Percentiles rank a stretch among this genome's conserved stretches.
These are phyloP conservation scores for Masnerella sp. DNA, from an alignment of 2,888 invertebrate genomes.

Conservation along the genomic window DNA sequence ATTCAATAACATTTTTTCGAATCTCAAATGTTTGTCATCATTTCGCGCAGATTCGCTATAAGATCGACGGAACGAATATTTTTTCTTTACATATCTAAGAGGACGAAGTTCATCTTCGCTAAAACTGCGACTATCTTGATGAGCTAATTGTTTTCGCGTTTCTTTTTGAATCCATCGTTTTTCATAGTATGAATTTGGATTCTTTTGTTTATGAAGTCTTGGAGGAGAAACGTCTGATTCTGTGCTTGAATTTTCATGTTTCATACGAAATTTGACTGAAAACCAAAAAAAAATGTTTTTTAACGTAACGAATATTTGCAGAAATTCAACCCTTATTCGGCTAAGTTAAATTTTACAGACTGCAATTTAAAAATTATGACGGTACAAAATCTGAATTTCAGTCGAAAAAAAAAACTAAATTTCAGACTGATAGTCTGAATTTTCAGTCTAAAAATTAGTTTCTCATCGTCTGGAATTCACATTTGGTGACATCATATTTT, in stretches of 20 bases:
- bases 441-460: no score
- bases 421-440: no score
- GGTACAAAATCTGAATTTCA: no score
- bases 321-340: no score
- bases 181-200: slow-evolving; percentile 71
- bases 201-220: slow-evolving; percentile 61
- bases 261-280: slow-evolving; percentile 72
- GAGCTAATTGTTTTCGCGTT: slow-evolving; percentile 68
- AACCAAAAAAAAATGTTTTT: neutral
- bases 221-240: slow-evolving; percentile 66
- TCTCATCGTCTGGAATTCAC: no score
- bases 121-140: slow-evolving; percentile 74
- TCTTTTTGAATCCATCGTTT: slow-evolving; percentile 73
- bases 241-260: slow-evolving; percentile 69
- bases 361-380: no score
- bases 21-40: slow-evolving; percentile 63
- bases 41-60: slow-evolving; percentile 74
- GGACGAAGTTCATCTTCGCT: slow-evolving; percentile 73
- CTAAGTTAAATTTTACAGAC: no score
- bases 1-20: slow-evolving; percentile 36
- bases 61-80: slow-evolving; percentile 65
- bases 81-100: slow-evolving; percentile 69
- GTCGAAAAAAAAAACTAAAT: no score
- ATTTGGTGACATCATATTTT: no score
- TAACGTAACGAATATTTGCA: neutral